Evolutionary conservation across 1,140 invertebrate species (phyloP).

Genomic region (Danaus plexippus): DNA sequence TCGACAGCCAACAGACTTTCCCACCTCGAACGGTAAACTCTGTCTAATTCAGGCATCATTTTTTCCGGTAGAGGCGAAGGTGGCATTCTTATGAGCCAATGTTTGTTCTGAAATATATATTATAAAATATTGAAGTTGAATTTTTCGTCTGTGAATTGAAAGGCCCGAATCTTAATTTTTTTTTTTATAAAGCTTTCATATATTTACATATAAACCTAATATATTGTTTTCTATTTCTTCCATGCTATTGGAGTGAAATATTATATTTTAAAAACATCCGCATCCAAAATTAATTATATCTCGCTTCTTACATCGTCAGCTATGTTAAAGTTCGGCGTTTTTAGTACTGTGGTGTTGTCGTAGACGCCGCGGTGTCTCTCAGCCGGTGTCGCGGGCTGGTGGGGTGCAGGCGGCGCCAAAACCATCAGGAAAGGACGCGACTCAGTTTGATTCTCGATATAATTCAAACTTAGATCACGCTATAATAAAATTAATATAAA

Average conservation of each 20-base stretch:
- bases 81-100: slow-evolving; percentile 83
- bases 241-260: too few relatives aligned
- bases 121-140: too few relatives aligned
- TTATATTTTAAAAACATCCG: too few relatives aligned
- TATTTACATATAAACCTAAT: too few relatives aligned
- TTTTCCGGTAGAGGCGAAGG: slow-evolving; percentile 74
- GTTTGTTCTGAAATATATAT: slow-evolving; percentile 76
- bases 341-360: slow-evolving; percentile 73
- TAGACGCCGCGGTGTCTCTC: slow-evolving; percentile 78
- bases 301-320: slow-evolving; percentile 38
- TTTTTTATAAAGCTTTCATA: too few relatives aligned
- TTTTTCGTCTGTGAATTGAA: too few relatives aligned
- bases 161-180: too few relatives aligned
- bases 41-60: slow-evolving; percentile 75
- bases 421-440: slow-evolving; percentile 85
- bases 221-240: too few relatives aligned
- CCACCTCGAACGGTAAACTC: slow-evolving; percentile 80
- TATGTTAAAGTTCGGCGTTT: slow-evolving; percentile 83
- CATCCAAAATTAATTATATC: too few relatives aligned
- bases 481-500: slow-evolving; percentile 27
- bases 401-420: slow-evolving; percentile 86
- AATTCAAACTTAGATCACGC: slow-evolving; percentile 47
- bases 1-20: slow-evolving; percentile 88
- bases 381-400: slow-evolving; percentile 87
- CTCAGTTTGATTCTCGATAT: slow-evolving; percentile 57